Base-by-base conservation (phyloP, 2,797 vertebrate genomes). In the Pachyuromys duprasi region DNA sequence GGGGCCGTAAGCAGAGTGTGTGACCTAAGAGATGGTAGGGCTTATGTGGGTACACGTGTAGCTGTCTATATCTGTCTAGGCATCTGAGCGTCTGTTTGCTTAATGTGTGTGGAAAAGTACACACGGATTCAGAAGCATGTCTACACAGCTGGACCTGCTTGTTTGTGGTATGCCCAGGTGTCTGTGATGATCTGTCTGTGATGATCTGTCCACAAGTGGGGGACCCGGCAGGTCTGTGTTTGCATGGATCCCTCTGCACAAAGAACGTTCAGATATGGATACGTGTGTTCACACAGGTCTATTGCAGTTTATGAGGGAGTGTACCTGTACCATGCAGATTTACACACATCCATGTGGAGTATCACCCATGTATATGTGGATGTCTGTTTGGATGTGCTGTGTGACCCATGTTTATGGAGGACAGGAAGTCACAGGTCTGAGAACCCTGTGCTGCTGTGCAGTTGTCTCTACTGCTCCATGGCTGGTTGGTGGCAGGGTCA, bases 101-200 rank as follows among this genome's bases (percentile, higher is more conserved):
- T 18, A 33, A 13, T 36, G 8, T 17, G 22, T 11, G 6, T 26
- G 28, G 9, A 7, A 45, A 49, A 39, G 22, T 33, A 14, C 2
- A 26, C 57, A 49, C 22, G 62, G 15, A 18, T 65, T 18, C 33
- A 5, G 36, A 39, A 13, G 6, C 14, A 7, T 14, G 74, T 13
- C 28, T 18, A 33, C 15, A 42, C 2, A 3, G 24, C 33, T 28
- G 22, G 60, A 55, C 4, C 0, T 0, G 0, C 20, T 28, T 36
- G 20, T 36, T 4, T 22, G 24, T 24, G 31, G 15, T 12, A 9
- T 62, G 5, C 53, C 74, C 1, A 0, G 2, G 31, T 20, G 4
- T 20, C 57, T n/a, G n/a, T n/a, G n/a, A n/a, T n/a, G n/a, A n/a
- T 31, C 17, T 12, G 4, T 31, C 33, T 49, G 49, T 2, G 36